These are phyloP conservation scores for Venustoraphidia nigricollis DNA, from an alignment of 2,888 invertebrate species.

Conservation along the genomic window DNA sequence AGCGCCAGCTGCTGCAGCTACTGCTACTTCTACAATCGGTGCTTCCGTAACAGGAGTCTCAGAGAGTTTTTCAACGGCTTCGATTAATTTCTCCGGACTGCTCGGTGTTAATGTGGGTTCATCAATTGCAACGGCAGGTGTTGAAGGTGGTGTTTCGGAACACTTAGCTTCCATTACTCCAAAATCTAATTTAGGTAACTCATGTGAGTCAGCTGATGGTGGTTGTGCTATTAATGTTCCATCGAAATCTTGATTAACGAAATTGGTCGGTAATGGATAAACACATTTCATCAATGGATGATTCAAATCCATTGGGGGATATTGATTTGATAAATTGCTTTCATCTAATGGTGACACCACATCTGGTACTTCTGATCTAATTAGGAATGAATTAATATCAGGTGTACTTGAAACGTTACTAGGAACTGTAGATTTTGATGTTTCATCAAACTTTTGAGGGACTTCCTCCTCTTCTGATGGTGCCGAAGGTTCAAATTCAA, in stretches of 20 bases:
- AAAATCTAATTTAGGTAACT: slow-evolving; percentile 2
- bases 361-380: slow-evolving; percentile 16
- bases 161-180: background rate
- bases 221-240: no score
- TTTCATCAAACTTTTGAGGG: slow-evolving; percentile 5
- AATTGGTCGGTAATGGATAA: slow-evolving; percentile 12
- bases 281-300: slow-evolving; percentile 11
- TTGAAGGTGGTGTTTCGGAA: slow-evolving; percentile 8
- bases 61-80: slow-evolving; percentile 17
- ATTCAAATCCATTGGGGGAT: slow-evolving; percentile 4
- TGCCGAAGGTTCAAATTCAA: slow-evolving; percentile 2
- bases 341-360: slow-evolving; percentile 17
- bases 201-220: slow-evolving; percentile 8
- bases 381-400: slow-evolving; percentile 17
- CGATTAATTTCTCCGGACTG: slow-evolving; percentile 12
- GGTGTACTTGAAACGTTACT: background rate
- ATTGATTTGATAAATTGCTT: slow-evolving; percentile 1
- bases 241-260: no score
- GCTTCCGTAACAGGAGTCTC: slow-evolving; percentile 19
- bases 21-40: slow-evolving; percentile 15
- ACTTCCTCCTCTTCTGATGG: slow-evolving; percentile 5
- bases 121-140: slow-evolving; percentile 4
- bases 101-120: background rate
- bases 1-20: slow-evolving; percentile 18
- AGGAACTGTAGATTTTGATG: slow-evolving; percentile 14